Evolutionary conservation across 1,140 invertebrate species (phyloP).

Genomic region (Whitmania pigra): DNA sequence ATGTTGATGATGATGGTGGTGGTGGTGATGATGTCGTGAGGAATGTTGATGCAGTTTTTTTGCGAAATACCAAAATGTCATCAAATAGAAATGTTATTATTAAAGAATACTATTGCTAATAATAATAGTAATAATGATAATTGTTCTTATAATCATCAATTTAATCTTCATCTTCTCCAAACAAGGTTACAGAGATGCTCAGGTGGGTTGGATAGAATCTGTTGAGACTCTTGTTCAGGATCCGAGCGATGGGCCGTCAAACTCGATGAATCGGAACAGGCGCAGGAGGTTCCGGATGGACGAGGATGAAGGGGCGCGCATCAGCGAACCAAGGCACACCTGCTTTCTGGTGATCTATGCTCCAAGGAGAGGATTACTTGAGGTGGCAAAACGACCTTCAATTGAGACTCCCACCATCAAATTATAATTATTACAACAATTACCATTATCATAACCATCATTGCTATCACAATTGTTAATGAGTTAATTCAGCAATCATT

Average conservation of each 20-base stretch:
- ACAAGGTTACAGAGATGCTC: constrained; percentile 68
- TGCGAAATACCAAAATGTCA: not conserved
- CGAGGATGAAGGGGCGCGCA: not conserved
- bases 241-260: constrained; percentile 30
- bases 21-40: not conserved
- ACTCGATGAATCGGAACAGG: constrained; percentile 23
- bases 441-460: too few relatives aligned
- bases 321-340: constrained; percentile 39
- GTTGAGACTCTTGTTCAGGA: constrained; percentile 43
- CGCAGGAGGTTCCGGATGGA: not conserved
- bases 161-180: not conserved
- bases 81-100: too few relatives aligned
- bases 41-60: not conserved
- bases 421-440: not conserved
- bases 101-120: not conserved
- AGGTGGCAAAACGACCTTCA: constrained; percentile 46
- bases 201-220: constrained; percentile 65
- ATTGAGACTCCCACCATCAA: too few relatives aligned
- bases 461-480: too few relatives aligned
- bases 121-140: not conserved
- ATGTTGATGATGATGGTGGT: constrained; percentile 10
- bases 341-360: constrained; percentile 74
- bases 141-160: not conserved
- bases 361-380: constrained; percentile 64
- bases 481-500: too few relatives aligned